Percentiles rank a stretch among this genome's conserved stretches.
phyloP scores from a whole-genome alignment of 2,888 invertebrate genomes.

The Drosophila neotestacea region DNA sequence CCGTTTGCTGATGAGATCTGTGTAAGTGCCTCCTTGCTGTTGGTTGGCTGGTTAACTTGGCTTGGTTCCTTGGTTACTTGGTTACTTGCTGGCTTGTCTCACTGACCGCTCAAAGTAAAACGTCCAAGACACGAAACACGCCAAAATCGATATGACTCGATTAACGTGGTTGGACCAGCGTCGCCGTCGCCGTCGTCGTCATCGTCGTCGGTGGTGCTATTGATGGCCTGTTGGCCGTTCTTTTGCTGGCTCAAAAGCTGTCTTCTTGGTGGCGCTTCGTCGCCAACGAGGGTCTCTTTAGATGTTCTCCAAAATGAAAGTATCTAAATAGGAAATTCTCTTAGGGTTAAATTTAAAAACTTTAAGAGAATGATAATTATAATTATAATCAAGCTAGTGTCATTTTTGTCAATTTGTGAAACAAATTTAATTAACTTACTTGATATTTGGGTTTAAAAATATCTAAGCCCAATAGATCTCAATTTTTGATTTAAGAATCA shows the following conservation, averaged over 20 bases:
- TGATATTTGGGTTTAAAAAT: too few species aligned
- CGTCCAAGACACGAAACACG: conserved; percentile 77
- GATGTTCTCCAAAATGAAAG: not conserved
- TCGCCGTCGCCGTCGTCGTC: conserved; percentile 30
- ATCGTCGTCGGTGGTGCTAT: conserved; percentile 66
- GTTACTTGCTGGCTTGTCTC: too few species aligned
- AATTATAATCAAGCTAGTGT: too few species aligned
- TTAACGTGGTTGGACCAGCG: conserved; percentile 67
- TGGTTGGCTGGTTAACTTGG: conserved; percentile 10
- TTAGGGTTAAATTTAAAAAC: too few species aligned
- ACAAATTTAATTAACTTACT: too few species aligned
- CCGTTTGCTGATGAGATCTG: conserved; percentile 68
- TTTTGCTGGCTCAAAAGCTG: conserved; percentile 52
- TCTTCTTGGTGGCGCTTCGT: conserved; percentile 67
- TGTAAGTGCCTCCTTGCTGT: conserved; percentile 60
- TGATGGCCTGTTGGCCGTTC: conserved; percentile 64
- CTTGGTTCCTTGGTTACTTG: too few species aligned
- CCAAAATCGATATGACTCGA: conserved; percentile 81
- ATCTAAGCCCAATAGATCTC: too few species aligned
- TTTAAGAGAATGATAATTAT: too few species aligned
- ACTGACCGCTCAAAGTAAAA: conserved; percentile 60
- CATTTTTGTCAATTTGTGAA: too few species aligned
- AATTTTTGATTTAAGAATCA: too few species aligned
- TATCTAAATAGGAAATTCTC: too few species aligned
- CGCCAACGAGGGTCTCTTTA: conserved; percentile 34